Percentiles rank a stretch among this genome's conserved stretches.
Evolutionary conservation across 1,140 invertebrate genomes (phyloP).

Genomic region (Caenorhabditis brenneri): DNA sequence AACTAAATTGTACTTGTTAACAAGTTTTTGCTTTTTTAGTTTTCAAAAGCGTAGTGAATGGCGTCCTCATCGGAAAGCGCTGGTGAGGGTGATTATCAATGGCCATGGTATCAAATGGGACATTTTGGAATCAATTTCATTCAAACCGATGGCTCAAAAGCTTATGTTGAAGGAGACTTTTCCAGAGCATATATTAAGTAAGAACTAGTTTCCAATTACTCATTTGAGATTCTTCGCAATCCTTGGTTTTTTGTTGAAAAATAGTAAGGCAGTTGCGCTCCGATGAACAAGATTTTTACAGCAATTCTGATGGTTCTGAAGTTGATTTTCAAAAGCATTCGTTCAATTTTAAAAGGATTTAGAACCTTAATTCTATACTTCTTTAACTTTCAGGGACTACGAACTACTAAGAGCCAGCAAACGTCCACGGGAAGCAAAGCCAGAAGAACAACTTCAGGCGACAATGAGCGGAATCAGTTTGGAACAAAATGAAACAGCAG

Average conservation of each 20-base stretch:
- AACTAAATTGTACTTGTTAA: no score
- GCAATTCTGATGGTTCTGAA: no score
- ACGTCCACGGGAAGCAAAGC: background rate
- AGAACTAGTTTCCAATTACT: no score
- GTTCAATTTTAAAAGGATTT: no score
- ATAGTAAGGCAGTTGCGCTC: background rate
- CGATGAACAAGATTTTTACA: no score
- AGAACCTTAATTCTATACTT: no score
- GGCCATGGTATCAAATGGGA: constrained; percentile 5
- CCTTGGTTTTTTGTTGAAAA: no score
- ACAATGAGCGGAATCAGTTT: background rate
- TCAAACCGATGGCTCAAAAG: background rate
- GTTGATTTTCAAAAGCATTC: no score
- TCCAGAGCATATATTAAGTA: constrained; percentile 14
- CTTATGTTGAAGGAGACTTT: background rate
- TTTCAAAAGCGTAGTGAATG: background rate
- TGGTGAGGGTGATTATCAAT: constrained; percentile 13
- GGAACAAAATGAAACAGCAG: background rate
- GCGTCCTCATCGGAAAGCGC: constrained; percentile 6
- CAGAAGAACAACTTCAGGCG: background rate
- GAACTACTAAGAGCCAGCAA: constrained; percentile 9
- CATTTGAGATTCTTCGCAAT: no score
- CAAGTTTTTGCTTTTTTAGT: background rate
- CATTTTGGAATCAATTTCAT: constrained; percentile 31
- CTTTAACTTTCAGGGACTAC: constrained; percentile 18